These are phyloP conservation scores for Rhodeus uyekii DNA, from an alignment of 2,797 vertebrate species.

Conservation along the genomic window DNA sequence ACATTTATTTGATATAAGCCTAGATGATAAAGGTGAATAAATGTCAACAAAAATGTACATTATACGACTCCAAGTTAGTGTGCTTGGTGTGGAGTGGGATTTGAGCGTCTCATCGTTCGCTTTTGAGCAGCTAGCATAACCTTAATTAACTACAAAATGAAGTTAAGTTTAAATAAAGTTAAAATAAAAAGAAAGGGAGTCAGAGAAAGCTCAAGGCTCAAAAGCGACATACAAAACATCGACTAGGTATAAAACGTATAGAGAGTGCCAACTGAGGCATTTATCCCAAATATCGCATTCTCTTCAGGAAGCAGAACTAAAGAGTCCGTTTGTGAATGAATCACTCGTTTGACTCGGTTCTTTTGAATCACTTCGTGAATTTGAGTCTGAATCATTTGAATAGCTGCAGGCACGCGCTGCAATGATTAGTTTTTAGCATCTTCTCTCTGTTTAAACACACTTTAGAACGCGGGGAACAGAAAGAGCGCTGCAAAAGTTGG, in stretches of 20 bases:
- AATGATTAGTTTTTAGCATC: neutral
- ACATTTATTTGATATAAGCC: neutral
- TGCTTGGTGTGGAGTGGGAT: neutral
- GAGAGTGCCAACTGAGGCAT: no score
- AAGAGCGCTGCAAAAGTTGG: no score
- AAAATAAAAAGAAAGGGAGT: neutral
- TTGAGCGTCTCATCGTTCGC: neutral
- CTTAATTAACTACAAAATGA: no score
- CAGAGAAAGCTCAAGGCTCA: no score
- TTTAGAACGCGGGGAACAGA: neutral
- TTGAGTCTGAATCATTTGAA: neutral
- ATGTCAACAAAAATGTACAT: neutral
- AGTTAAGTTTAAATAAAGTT: neutral
- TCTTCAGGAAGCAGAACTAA: neutral
- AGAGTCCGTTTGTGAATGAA: neutral
- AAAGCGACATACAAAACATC: no score
- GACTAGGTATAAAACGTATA: no score
- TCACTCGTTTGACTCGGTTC: neutral
- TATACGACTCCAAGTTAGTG: neutral
- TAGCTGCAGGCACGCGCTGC: neutral
- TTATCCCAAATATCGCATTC: neutral
- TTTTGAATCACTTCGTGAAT: neutral
- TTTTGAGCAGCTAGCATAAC: neutral
- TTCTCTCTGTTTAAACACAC: neutral
- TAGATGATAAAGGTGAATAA: neutral